phyloP scores from a whole-genome alignment of 2,888 invertebrate species.

The Heliconius hortense region DNA sequence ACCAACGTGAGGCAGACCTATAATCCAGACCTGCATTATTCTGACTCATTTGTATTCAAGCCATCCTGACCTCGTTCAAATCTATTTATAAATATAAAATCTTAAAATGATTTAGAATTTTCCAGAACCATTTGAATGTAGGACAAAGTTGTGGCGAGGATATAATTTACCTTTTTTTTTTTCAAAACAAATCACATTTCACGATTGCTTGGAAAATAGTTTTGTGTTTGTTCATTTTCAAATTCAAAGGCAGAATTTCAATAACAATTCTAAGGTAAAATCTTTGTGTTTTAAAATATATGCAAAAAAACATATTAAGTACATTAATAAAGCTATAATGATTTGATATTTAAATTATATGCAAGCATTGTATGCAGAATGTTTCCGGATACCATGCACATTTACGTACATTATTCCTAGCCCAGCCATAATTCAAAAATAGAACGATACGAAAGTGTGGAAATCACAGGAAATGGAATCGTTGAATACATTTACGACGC shows the following conservation, averaged over 20 bases:
- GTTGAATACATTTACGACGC: constrained; percentile 33
- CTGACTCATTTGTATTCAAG: constrained; percentile 41
- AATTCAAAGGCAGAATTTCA: neutral
- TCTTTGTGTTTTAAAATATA: neutral
- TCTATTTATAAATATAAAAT: constrained; percentile 25
- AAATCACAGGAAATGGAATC: constrained; percentile 40
- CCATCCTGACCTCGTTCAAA: constrained; percentile 40
- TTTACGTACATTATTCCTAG: neutral
- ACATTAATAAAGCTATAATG: no score
- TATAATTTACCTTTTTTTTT: constrained; percentile 24
- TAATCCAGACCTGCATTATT: constrained; percentile 37
- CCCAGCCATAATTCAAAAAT: constrained; percentile 11
- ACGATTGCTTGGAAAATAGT: neutral
- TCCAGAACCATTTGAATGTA: constrained; percentile 22
- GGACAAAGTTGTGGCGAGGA: constrained; percentile 25
- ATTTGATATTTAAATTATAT: neutral
- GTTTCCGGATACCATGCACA: neutral
- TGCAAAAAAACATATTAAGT: neutral
- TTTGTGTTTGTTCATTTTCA: neutral
- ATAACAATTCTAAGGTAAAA: neutral
- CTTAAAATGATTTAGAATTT: constrained; percentile 19
- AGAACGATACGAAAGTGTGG: constrained; percentile 37
- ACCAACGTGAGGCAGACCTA: constrained; percentile 55
- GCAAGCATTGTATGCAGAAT: neutral
- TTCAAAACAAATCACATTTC: constrained; percentile 20